A percentile compares a stretch with the other conserved stretches of the same genome.
These are phyloP conservation scores for Orthonevra nobilis DNA, from an alignment of 2,888 invertebrate genomes.

Conservation along the genomic window DNA sequence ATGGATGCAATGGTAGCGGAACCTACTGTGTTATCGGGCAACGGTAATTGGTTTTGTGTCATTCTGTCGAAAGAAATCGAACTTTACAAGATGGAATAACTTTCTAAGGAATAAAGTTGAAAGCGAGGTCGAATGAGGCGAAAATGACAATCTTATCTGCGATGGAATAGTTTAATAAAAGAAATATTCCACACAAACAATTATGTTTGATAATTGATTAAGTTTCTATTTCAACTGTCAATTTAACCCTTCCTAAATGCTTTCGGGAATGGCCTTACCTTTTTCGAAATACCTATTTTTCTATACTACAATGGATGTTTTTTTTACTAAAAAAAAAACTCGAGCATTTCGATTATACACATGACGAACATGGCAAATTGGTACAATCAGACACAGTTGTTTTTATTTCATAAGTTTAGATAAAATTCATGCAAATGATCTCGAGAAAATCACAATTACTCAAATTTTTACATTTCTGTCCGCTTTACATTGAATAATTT, in stretches of 20 bases:
- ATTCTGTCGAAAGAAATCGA: conserved; percentile 54
- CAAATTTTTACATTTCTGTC: too few species aligned
- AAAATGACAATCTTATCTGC: conserved; percentile 33
- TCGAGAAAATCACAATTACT: too few species aligned
- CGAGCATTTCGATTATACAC: too few species aligned
- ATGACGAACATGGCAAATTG: too few species aligned
- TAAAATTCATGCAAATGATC: too few species aligned
- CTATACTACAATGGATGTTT: too few species aligned
- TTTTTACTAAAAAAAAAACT: too few species aligned
- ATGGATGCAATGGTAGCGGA: conserved; percentile 2
- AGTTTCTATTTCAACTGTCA: conserved; percentile 12
- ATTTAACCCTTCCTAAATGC: neutral
- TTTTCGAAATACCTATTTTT: too few species aligned
- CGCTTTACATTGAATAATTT: too few species aligned
- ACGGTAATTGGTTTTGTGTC: conserved; percentile 58
- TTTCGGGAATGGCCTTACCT: too few species aligned
- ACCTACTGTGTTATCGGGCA: conserved; percentile 41
- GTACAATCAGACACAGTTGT: too few species aligned
- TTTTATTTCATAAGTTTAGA: too few species aligned
- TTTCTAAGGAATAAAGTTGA: conserved; percentile 9
- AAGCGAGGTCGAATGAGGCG: conserved; percentile 14
- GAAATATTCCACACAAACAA: conserved; percentile 26
- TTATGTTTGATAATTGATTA: conserved; percentile 36
- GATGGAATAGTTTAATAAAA: conserved; percentile 37
- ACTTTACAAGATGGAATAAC: conserved; percentile 25